Conservation (phyloP, 1,140 invertebrate genomes). For the Musca vetustissima region DNA sequence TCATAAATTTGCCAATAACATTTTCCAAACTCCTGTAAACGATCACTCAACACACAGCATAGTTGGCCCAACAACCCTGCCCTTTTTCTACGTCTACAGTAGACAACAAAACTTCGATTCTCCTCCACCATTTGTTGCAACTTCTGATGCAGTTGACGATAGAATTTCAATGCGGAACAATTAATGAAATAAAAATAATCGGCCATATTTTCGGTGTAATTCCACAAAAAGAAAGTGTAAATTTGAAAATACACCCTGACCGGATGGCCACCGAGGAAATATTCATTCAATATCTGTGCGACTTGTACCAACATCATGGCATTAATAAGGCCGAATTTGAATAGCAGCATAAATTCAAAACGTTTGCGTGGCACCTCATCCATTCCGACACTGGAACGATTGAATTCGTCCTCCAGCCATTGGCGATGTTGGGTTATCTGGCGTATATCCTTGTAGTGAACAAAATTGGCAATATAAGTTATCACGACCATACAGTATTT, state of each 20-base stretch:
- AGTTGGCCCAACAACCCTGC: conserved; percentile 1
- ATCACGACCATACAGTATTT: conserved; percentile 45
- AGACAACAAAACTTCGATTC: too few species aligned
- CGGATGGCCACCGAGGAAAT: conserved; percentile 1
- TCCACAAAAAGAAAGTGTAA: conserved; percentile 50
- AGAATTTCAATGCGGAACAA: conserved; percentile 40
- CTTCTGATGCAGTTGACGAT: conserved; percentile 37
- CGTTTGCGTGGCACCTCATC: conserved; percentile 1
- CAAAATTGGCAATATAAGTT: conserved; percentile 44
- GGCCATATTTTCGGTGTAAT: conserved; percentile 50
- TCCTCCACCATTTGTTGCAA: conserved; percentile 26
- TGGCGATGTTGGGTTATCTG: conserved; percentile 36
- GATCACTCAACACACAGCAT: conserved; percentile 36
- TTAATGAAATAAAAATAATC: conserved; percentile 49
- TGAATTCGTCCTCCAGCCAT: conserved; percentile 32
- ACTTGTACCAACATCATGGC: conserved; percentile 48
- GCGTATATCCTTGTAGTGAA: conserved; percentile 42
- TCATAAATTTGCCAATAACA: conserved; percentile 36
- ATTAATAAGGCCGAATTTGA: conserved; percentile 47
- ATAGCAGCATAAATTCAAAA: conserved; percentile 44
- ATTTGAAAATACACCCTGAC: conserved; percentile 40
- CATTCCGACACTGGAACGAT: conserved; percentile 14
- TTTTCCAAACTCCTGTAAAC: conserved; percentile 31
- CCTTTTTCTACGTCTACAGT: too few species aligned
- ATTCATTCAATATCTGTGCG: conserved; percentile 36